Conservation (phyloP, 2,113 vertebrate genomes). For the Myotis yumanensis region DNA sequence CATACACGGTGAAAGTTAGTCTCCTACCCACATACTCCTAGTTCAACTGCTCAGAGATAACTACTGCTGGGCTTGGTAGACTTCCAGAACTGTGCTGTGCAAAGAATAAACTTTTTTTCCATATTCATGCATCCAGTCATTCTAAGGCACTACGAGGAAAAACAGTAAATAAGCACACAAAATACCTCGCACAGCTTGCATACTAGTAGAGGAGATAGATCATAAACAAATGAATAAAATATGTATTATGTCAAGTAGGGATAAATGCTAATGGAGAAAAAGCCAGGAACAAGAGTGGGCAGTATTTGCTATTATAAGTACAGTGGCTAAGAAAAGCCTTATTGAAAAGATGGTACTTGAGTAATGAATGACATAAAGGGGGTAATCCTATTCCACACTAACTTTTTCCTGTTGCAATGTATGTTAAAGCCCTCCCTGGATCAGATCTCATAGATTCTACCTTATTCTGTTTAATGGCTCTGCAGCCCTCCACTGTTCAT, state of each 20-base stretch:
- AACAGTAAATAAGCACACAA: not conserved
- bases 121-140: not conserved
- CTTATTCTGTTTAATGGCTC: not conserved
- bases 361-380: not conserved
- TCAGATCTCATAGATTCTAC: not conserved
- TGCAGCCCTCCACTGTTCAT: accelerated
- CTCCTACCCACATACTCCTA: not conserved
- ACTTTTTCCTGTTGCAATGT: not conserved
- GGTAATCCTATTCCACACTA: no score
- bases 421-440: not conserved
- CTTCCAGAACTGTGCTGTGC: not conserved
- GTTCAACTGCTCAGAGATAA: not conserved
- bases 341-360: not conserved
- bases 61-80: not conserved
- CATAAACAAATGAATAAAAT: not conserved
- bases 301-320: not conserved
- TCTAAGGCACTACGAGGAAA: not conserved
- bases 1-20: not conserved
- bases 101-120: not conserved
- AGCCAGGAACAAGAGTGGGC: no score
- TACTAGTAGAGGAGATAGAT: not conserved
- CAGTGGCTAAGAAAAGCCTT: not conserved
- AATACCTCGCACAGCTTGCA: not conserved
- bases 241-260: not conserved
- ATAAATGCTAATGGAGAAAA: not conserved